A percentile compares a stretch with the other conserved stretches of the same genome.
Evolutionary conservation across 1,140 invertebrate genomes (phyloP).

Genomic region (Scylla paramamosain): DNA sequence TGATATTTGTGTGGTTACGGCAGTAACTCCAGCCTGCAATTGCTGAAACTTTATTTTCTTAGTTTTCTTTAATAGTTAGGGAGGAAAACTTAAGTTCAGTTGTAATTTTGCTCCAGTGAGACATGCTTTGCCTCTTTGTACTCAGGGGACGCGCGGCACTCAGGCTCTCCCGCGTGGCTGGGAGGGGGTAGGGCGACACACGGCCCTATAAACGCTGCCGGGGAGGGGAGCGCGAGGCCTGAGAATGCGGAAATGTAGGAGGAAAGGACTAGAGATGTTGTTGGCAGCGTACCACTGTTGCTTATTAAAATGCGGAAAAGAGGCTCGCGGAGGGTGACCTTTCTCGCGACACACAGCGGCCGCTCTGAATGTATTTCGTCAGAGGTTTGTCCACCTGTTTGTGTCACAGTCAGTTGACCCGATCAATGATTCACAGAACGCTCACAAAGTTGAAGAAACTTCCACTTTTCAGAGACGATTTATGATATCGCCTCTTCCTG

Average conservation of each 20-base stretch:
- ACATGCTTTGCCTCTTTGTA: background rate
- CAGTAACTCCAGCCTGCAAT: background rate
- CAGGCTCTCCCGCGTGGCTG: background rate
- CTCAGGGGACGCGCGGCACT: background rate
- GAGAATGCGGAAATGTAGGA: background rate
- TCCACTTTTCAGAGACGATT: background rate
- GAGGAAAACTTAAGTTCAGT: background rate
- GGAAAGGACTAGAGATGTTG: background rate
- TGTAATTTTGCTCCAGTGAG: background rate
- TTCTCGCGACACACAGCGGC: background rate
- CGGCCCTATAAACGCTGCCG: background rate
- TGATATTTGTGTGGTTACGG: background rate
- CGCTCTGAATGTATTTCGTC: no score
- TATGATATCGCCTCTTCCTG: background rate
- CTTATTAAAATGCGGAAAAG: background rate
- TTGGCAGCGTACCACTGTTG: background rate
- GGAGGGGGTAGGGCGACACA: background rate
- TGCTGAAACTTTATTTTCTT: background rate
- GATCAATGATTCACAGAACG: background rate
- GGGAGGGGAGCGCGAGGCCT: no score
- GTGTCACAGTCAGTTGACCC: background rate
- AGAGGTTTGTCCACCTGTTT: background rate
- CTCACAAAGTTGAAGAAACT: background rate
- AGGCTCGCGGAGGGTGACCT: background rate
- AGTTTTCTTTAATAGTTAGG: background rate